Base-by-base conservation (phyloP, 2,113 vertebrate species). In the Sinosuthora webbiana region DNA sequence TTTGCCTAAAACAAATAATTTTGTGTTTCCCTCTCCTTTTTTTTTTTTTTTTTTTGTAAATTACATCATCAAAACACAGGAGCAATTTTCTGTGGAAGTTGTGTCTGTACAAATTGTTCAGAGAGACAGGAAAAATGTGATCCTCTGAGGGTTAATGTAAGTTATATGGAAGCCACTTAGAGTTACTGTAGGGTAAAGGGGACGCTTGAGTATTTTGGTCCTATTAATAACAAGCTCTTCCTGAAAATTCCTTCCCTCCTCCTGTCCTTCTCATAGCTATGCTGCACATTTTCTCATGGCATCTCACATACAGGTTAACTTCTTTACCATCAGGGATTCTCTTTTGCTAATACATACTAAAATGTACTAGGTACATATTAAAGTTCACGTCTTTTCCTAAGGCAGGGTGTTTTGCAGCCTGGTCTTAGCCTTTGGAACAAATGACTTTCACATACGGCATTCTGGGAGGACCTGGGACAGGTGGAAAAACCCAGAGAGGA, bases 381-480 rank as follows among this genome's bases (percentile, higher is more conserved):
- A 74, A 78, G 71, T 75, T 90, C 39, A 35, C 22, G 14, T 68
- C 21, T 57, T 82, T 85, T 63, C 65, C 21, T 59, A 31, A 31
- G 35, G 18, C 44, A 49, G 27, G 15, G 17, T 79, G 33, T 45
- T 87, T 42, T 74, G 45, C 35, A 83, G 25, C 37, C 49, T 74
- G 19, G 7, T 76, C 44, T 52, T 62, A 83, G 27, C 22, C 59
- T 80, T 79, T 80, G 45, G 31, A 30, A 13, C 24, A 79, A 55
- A 68, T 0, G 0, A 22, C 12, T 67, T 95, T 57, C 33, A 31
- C 7, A 9, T 63, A 24, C 6, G 25, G 8, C 11, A 7, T 74
- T 85, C 0, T 0, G 13, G 7, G 35, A 75, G 11, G n/a, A 75
- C 13, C 31, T 84, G 45, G 11, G 35, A 45, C 25, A 30, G 11